phyloP scores from a whole-genome alignment of 2,888 invertebrate genomes.

The Agrochola litura region DNA sequence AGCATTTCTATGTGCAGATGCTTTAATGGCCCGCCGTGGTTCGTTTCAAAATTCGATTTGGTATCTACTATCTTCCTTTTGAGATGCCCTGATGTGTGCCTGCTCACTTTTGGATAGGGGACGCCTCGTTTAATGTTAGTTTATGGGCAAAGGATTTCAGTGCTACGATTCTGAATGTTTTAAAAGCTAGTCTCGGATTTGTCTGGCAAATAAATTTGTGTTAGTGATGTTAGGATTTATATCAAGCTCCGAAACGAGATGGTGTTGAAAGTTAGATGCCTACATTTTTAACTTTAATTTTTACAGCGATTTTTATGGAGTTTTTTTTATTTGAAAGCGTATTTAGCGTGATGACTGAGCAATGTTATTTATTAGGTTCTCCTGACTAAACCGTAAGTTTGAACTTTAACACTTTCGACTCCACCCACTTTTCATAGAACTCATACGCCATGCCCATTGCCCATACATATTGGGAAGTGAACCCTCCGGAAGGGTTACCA shows the following conservation, averaged over 20 bases:
- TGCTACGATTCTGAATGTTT: conserved; percentile 45
- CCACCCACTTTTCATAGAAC: no score
- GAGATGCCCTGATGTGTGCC: conserved; percentile 62
- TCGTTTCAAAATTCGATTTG: conserved; percentile 75
- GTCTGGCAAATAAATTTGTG: conserved; percentile 38
- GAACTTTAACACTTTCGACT: neutral
- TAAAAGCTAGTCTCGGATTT: conserved; percentile 40
- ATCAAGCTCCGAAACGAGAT: neutral
- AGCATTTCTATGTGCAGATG: conserved; percentile 73
- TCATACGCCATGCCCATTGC: no score
- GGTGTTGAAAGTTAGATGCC: neutral
- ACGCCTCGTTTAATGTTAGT: conserved; percentile 58
- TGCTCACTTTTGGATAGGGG: conserved; percentile 60
- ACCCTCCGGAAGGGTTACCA: no score
- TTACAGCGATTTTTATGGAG: neutral
- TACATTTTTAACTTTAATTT: neutral
- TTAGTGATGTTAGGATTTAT: conserved; percentile 37
- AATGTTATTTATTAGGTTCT: no score
- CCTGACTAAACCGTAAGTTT: neutral
- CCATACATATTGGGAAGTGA: no score
- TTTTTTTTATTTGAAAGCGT: neutral
- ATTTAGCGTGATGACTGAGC: neutral
- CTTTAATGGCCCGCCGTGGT: conserved; percentile 74
- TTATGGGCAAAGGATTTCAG: conserved; percentile 56
- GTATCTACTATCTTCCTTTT: conserved; percentile 70